Conservation (phyloP, 1,140 invertebrate species). For the Drosophila sturtevanti region DNA sequence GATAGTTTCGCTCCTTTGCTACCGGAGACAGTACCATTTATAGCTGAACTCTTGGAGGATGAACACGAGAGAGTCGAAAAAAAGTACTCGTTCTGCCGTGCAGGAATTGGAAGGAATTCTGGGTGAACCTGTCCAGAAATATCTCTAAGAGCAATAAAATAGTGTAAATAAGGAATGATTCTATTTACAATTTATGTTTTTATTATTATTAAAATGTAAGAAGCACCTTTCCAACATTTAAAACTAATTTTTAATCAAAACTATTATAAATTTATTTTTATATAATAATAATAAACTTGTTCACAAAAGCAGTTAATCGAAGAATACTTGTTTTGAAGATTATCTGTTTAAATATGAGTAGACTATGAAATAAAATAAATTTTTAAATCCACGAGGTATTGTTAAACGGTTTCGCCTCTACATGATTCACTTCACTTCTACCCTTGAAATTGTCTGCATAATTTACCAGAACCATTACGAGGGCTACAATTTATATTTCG, state of each 20-base stretch:
- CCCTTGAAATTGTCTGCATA: no score
- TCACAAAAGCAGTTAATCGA: neutral
- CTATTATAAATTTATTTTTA: neutral
- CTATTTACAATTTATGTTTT: neutral
- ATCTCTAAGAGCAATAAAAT: constrained; percentile 85
- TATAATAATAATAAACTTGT: neutral
- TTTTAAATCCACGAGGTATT: no score
- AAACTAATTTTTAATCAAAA: neutral
- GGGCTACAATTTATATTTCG: no score
- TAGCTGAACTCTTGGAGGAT: constrained; percentile 92
- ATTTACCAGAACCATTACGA: no score
- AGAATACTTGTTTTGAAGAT: no score
- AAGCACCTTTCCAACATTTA: neutral
- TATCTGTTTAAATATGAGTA: no score
- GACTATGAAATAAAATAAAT: no score
- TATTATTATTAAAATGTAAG: neutral
- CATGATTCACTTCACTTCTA: no score
- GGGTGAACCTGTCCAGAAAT: constrained; percentile 93
- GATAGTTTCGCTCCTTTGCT: constrained; percentile 91
- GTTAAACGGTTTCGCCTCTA: no score
- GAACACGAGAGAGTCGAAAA: constrained; percentile 91
- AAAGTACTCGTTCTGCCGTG: constrained; percentile 88
- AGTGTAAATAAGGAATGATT: neutral
- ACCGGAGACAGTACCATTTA: constrained; percentile 92
- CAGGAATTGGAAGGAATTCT: constrained; percentile 91